These are phyloP conservation scores for Chymomyza amoena DNA, from an alignment of 2,888 invertebrate genomes.

Conservation along the genomic window DNA sequence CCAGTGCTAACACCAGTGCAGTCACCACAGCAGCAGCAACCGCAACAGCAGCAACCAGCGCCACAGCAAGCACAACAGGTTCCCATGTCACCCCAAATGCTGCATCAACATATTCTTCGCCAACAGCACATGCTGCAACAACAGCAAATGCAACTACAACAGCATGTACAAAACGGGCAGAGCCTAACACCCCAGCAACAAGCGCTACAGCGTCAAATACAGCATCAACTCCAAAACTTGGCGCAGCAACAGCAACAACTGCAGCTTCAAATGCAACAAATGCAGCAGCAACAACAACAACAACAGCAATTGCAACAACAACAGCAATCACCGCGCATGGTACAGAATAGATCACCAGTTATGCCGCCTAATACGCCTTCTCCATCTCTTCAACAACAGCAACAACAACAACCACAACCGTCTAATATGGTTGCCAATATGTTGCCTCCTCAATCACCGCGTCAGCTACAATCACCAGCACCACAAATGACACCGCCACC, in stretches of 20 bases:
- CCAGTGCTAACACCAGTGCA: slow-evolving; percentile 55
- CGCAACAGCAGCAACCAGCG: slow-evolving; percentile 50
- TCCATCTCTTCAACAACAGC: slow-evolving; percentile 65
- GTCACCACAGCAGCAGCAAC: slow-evolving; percentile 67
- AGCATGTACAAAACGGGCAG: slow-evolving; percentile 74
- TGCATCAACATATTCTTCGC: slow-evolving; percentile 62
- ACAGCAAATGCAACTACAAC: slow-evolving; percentile 70
- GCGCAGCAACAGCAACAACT: slow-evolving; percentile 78
- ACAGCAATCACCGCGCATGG: slow-evolving; percentile 74
- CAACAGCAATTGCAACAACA: slow-evolving; percentile 78
- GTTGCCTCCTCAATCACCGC: slow-evolving; percentile 76
- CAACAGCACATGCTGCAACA: slow-evolving; percentile 66
- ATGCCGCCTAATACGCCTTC: slow-evolving; percentile 73
- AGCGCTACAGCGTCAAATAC: slow-evolving; percentile 80
- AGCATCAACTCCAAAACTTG: slow-evolving; percentile 80
- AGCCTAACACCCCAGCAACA: slow-evolving; percentile 74
- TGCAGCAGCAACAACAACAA: slow-evolving; percentile 79
- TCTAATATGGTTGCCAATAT: slow-evolving; percentile 47
- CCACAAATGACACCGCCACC: slow-evolving; percentile 79
- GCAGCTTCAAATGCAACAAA: slow-evolving; percentile 71
- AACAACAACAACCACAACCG: slow-evolving; percentile 46
- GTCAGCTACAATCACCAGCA: slow-evolving; percentile 77
- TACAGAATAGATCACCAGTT: slow-evolving; percentile 76
- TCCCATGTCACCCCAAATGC: slow-evolving; percentile 70
- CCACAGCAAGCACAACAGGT: slow-evolving; percentile 67